Percentiles rank a stretch among this genome's conserved stretches.
These are phyloP conservation scores for Pipra filicauda DNA, from an alignment of 2,113 vertebrate genomes.

Conservation along the genomic window DNA sequence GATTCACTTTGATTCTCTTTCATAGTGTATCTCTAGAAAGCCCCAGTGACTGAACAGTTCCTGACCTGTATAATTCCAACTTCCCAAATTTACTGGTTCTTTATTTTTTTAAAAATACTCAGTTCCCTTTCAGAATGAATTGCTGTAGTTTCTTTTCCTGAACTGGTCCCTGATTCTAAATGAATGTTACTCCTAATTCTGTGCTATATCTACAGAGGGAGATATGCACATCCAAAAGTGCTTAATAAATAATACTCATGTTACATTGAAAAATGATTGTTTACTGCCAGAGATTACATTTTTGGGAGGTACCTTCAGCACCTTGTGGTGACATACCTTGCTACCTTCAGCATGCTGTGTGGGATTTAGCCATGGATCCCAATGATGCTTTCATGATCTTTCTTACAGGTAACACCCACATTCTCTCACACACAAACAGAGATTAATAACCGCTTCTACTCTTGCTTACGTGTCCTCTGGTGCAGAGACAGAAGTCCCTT, in stretches of 20 bases:
- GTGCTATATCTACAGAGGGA: background rate
- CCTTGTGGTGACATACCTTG: background rate
- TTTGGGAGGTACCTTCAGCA: background rate
- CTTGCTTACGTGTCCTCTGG: background rate
- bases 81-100: background rate
- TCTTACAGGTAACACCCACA: background rate
- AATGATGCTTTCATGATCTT: background rate
- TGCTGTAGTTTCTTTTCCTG: background rate
- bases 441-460: background rate
- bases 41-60: background rate
- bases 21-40: background rate
- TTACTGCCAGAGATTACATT: background rate
- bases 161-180: background rate
- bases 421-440: background rate
- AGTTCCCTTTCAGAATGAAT: background rate
- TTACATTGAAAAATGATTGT: background rate
- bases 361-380: background rate
- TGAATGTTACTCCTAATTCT: background rate
- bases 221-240: background rate
- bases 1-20: background rate
- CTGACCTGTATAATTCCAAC: background rate
- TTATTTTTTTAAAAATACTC: background rate
- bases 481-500: background rate
- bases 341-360: background rate
- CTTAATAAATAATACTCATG: background rate